Conservation (phyloP, 2,797 vertebrate species). For the Tadarida brasiliensis region DNA sequence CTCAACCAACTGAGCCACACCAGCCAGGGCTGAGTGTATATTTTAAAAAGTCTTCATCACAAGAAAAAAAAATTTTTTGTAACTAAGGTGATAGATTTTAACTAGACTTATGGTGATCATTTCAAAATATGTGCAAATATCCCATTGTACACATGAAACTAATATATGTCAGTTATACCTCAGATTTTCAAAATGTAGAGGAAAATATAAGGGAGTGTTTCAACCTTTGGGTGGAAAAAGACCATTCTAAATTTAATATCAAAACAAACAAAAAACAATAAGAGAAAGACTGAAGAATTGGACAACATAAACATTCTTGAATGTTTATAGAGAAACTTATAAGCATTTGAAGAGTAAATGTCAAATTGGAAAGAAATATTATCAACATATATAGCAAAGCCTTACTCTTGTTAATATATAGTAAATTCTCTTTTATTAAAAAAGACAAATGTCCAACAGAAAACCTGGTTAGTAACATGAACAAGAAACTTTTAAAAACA, state of each 20-base stretch:
- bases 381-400: background rate
- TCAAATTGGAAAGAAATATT: background rate
- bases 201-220: background rate
- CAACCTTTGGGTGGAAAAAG: background rate
- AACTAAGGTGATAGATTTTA: background rate
- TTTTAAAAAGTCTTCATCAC: background rate
- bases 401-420: background rate
- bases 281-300: background rate
- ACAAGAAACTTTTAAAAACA: background rate
- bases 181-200: background rate
- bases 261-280: background rate
- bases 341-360: constrained; percentile 5
- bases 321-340: background rate
- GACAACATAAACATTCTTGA: background rate
- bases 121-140: background rate
- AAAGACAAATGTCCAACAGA: background rate
- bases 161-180: background rate
- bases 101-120: background rate
- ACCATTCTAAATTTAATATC: background rate
- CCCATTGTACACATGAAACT: background rate
- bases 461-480: background rate
- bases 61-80: background rate
- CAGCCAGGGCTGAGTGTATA: no score
- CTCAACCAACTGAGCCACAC: no score
- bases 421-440: background rate